Conservation (phyloP, 2,888 invertebrate species). For the Arrhopalites spinosus region DNA sequence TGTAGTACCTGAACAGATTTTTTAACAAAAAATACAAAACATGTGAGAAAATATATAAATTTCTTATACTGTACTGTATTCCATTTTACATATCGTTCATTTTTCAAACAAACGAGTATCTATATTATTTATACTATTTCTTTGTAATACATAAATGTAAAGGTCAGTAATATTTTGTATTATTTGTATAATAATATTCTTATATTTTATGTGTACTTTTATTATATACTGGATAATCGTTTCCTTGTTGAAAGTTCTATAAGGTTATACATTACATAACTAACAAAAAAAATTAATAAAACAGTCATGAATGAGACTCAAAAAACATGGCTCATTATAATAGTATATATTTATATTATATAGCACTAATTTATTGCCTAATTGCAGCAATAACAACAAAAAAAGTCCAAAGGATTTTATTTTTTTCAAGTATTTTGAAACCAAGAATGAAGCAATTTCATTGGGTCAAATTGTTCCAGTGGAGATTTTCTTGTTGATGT, state of each 20-base stretch:
- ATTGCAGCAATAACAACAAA: neutral
- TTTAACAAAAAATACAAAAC: no score
- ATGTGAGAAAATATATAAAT: no score
- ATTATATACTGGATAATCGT: neutral
- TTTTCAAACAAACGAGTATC: no score
- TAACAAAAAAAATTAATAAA: constrained; percentile 13
- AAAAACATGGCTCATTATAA: constrained; percentile 16
- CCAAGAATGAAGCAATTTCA: constrained; percentile 55
- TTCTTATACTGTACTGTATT: no score
- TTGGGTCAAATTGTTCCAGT: constrained; percentile 53
- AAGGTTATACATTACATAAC: neutral
- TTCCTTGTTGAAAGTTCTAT: neutral
- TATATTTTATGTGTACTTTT: neutral
- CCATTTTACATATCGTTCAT: no score
- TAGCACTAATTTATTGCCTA: neutral
- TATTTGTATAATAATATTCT: neutral
- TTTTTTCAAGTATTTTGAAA: constrained; percentile 40
- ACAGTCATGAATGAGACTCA: constrained; percentile 31
- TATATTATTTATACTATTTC: no score
- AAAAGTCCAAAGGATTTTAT: neutral
- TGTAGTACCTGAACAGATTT: no score
- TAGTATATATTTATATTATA: neutral
- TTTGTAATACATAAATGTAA: neutral
- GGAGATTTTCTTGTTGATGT: constrained; percentile 49
- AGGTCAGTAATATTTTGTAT: constrained; percentile 2